Evolutionary conservation across 92 coral and sea anemone species (phyloP), one percentile per base, ranked within the genome.

Genomic region (Galaxea fascicularis): DNA sequence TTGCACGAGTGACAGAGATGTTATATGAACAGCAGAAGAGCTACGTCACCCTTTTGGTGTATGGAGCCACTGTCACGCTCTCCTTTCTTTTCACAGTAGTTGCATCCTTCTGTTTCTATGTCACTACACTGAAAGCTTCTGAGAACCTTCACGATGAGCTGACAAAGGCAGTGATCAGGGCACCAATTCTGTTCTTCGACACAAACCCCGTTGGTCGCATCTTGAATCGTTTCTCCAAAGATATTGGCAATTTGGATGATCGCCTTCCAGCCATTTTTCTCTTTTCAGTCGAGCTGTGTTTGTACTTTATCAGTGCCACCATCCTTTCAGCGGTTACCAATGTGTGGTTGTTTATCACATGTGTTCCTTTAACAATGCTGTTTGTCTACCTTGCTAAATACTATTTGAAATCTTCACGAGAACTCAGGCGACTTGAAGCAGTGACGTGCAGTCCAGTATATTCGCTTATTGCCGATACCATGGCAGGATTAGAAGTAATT

Each of bases 361-460:
- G 78, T 39, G 54, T 80, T 7, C 94, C 94, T 11, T 75, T 91
- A 11, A 69, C 80, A 49, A 29, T 63, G 16, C 22, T 84, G 65
- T 87, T 83, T 31, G 25, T 89, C 12, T 85, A 69, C 53, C 72
- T 89, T 49, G 82, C 89, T 66, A 81, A 80, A 74, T 84, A 89
- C 28, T 85, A 89, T 57, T 73, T 89, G 68, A 85, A 89, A 64
- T 84, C 92, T 27, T 70, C 89, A 9, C 62, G 92, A 46, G 89
- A 89, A 71, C 72, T 89, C 44, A 84, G 85, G 73, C 71, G 92
- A 28, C 69, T 89, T 17, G 89, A 89, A 62, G 75, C 92, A 54
- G 67, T 69, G 24, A 77, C 88, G 6, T 85, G 92, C 76, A 88
- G 92, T 63, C 87, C 92, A 35, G 82, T 88, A 16, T 88, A 83